Conservation (phyloP, 2,888 invertebrate genomes). For the Drosophila merina region DNA sequence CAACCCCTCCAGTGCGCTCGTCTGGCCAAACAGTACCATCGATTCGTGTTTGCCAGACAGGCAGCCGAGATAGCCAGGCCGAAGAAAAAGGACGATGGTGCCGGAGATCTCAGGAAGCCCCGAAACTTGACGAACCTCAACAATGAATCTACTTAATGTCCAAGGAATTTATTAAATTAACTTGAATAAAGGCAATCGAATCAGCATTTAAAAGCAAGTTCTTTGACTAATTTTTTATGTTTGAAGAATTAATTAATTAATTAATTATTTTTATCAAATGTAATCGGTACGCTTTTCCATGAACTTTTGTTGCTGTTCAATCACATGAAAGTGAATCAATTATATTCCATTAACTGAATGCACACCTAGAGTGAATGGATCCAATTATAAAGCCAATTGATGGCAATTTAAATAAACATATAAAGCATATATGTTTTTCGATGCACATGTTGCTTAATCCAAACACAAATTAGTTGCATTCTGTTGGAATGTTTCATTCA, state of each 20-base stretch:
- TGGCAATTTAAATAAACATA: conserved; percentile 1
- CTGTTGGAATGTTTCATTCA: conserved; percentile 10
- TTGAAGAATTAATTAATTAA: no score
- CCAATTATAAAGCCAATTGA: background rate
- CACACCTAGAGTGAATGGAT: background rate
- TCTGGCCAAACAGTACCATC: conserved; percentile 61
- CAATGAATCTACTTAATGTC: background rate
- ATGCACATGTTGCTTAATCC: conserved; percentile 2
- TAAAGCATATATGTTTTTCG: background rate
- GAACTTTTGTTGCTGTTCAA: background rate
- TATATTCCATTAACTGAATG: background rate
- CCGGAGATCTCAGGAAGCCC: background rate
- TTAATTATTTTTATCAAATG: background rate
- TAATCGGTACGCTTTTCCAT: background rate
- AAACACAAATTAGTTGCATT: conserved; percentile 22
- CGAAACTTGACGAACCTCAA: background rate
- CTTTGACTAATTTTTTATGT: no score
- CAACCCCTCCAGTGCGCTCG: conserved; percentile 57
- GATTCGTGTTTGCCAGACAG: conserved; percentile 60
- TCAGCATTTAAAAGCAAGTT: background rate
- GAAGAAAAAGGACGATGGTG: background rate
- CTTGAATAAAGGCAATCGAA: background rate
- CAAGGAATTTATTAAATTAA: background rate
- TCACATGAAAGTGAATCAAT: conserved; percentile 1
- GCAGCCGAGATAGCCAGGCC: conserved; percentile 6